Base-by-base conservation (phyloP, 2,113 vertebrate species). In the Suricata suricatta region DNA sequence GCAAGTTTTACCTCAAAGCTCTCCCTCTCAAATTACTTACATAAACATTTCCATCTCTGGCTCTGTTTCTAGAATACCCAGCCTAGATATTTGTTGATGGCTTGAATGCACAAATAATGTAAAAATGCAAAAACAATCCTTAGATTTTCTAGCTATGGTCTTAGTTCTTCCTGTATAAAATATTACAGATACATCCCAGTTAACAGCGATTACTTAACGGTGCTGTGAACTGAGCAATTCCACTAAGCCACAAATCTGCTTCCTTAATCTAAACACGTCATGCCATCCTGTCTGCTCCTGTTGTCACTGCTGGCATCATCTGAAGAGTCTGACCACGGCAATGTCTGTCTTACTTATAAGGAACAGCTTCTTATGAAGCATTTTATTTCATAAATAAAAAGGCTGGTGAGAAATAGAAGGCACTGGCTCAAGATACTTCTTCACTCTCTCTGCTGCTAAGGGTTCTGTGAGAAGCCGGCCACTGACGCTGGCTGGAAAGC, bases 21-120 rank as follows among this genome's bases (percentile, higher is more conserved):
- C 84, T 33, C 38, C 29, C 54, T 92, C 60, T 82, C 69, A 95
- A 96, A 66, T 87, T 89, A 95, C 31, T 88, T 68, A 72, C 21
- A 88, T 35, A 44, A 66, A 76, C 35, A 97, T 66, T 52, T 5
- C 25, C 80, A 81, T 79, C 44, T 60, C 76, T 54, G 23, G 44
- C 25, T 95, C 33, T 92, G 50, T 35, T 80, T 90, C 21, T 93
- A 63, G 76, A 64, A 31, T 88, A 74, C 7, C 31, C 6, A 0
- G 54, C 31, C 35, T 80, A 33, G 9, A 5, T 31, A 69, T 7
- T 3, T 85, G 27, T 15, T 96, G 16, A 91, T 71, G 77, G 7
- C 13, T 13, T 52, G 19, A 72, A 33, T 47, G 35, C 91, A 60
- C 85, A n/a, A 89, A 66, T 83, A 50, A 60, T 41, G 31, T 44